Conservation (phyloP, 2,797 vertebrate genomes). For the Psittacula derbiana region DNA sequence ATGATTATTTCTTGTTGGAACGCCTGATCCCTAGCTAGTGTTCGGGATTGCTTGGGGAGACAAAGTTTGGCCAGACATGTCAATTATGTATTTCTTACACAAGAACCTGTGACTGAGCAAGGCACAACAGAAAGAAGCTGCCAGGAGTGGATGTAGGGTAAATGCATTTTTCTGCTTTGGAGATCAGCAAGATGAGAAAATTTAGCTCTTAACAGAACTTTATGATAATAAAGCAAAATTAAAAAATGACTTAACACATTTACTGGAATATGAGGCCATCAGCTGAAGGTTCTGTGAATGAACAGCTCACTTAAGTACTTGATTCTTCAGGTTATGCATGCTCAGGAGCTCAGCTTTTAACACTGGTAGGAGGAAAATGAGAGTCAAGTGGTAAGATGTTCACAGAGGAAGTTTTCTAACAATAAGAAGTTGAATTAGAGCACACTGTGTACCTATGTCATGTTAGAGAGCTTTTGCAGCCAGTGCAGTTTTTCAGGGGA, state of each 20-base stretch:
- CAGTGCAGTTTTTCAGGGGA: neutral
- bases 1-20: neutral
- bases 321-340: neutral
- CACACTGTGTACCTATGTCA: neutral
- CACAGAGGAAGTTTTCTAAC: neutral
- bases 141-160: neutral
- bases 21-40: neutral
- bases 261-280: neutral
- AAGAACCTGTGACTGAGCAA: neutral
- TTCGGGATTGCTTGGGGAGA: neutral
- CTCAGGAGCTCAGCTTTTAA: neutral
- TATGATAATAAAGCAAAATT: neutral
- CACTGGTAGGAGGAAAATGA: neutral
- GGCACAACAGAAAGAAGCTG: fast-evolving
- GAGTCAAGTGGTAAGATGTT: neutral
- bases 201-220: neutral
- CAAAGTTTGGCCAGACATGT: neutral
- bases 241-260: neutral
- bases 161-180: neutral
- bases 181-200: neutral
- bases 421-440: neutral
- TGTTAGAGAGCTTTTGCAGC: neutral
- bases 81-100: neutral
- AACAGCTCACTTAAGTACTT: neutral
- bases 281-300: neutral